Evolutionary conservation across 2,888 invertebrate genomes (phyloP), one percentile per base, ranked within the genome.

Genomic region (Halocaridina rubra): DNA sequence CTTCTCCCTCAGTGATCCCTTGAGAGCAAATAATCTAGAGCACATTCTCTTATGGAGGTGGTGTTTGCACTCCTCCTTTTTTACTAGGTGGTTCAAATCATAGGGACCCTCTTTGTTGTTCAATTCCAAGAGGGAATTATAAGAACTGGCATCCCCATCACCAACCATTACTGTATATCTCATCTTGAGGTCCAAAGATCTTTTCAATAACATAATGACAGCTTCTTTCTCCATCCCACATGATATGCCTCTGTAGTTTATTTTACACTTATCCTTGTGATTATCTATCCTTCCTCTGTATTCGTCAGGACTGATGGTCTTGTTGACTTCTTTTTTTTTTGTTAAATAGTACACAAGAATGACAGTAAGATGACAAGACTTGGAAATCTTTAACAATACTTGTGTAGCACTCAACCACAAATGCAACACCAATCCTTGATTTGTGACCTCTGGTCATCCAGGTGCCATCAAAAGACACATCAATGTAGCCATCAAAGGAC

Each of bases 21-120:
- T 75, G 27, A 53, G 24, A 10, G 24, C n/a, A 24, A 46, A 1
- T 0, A 53, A 24, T 53, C 75, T 53, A 3, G 53, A 10, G 5
- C 75, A 22, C 53, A 75, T 75, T 16, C 75, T 46, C 27, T 75
- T 75, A 22, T 27, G 24, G 29, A 75, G 16, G 16, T 75, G 75
- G 57, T 75, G 46, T 29, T 53, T 46, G 53, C 75, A 53, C 46
- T 75, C 71, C 33, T 71, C 75, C 22, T 46, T 46, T 5, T 19
- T 39, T 13, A 74, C 3, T 3, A 24, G 39, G 39, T 46, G 4
- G 69, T 30, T 24, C 24, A 24, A 4, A 16, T 4, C 22, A 22
- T n/a, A 69, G 5, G 27, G 29, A 3, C 27, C 24, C 0, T 27
- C 8, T 3, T 27, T 5, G 8, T 2, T 27, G 27, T 69, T n/a